Evolutionary conservation across 2,113 vertebrate species (phyloP).

Genomic region (human): GRCh38 chrX:14039001-14039500

Average conservation of each 20-base stretch:
- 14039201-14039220: not conserved
- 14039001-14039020: not conserved
- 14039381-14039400: not conserved
- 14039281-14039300: not conserved
- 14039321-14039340: slow-evolving; percentile 23
- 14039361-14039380: not conserved
- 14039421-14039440: slow-evolving; percentile 21
- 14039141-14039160: not conserved
- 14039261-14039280: not conserved
- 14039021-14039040: not conserved
- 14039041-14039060: not conserved
- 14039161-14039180: not conserved
- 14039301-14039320: not conserved
- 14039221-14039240: not conserved
- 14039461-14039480: not conserved
- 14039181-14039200: slow-evolving; percentile 7
- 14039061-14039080: not conserved
- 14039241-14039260: not conserved
- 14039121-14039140: not conserved
- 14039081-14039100: not conserved
- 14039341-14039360: not conserved
- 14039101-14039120: not conserved
- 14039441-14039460: not conserved
- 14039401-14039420: slow-evolving; percentile 5
- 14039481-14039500: not conserved